Evolutionary conservation across 2,888 invertebrate genomes (phyloP), one percentile per base, ranked within the genome.

Genomic region (Pilophorus perplexus): DNA sequence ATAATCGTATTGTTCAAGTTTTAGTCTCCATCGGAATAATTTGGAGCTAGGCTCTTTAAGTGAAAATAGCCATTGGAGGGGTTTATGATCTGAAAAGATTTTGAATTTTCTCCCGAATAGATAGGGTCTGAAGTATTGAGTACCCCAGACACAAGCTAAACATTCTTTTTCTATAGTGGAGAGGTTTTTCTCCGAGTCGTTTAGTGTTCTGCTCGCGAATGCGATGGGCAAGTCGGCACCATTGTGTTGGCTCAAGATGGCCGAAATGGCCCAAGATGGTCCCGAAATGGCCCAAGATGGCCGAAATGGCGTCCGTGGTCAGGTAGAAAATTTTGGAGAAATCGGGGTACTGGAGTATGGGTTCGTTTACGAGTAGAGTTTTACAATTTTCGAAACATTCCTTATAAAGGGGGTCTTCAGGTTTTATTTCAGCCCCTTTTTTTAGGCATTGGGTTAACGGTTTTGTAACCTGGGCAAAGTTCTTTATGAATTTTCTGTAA

Each of bases 121-220:
- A 66, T 75, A 76, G 1, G 25, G 54, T 3, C 54, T 23, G 14
- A 54, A 54, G 18, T 54, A 54, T 23, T 54, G 27, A 6, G 18
- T 33, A 10, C 14, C 54, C 54, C 54, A 54, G 10, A 50, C 50
- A 20, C 20, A 20, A 10, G 50, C 50, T 23, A 50, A 20, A 10
- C 20, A 23, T 50, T 50, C 50, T 20, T 50, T 50, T 50, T 50
- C 50, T 8, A 50, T 50, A n/a, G n/a, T n/a, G n/a, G n/a, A n/a
- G n/a, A n/a, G n/a, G n/a, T n/a, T n/a, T n/a, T n/a, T n/a, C n/a
- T 8, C 12, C 5, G 10, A 22, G 14, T 10, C 6, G 50, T 8
- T 18, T 20, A 74, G 71, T 28, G 72, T 71, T 14, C 77, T 77
- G 64, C 73, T 76, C 2, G 78, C 55, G 62, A 77, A 78, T 3